Evolutionary conservation across 35 echinoderm and acorn worm species (phyloP).

Genomic region (Heliocidaris tuberculata): DNA sequence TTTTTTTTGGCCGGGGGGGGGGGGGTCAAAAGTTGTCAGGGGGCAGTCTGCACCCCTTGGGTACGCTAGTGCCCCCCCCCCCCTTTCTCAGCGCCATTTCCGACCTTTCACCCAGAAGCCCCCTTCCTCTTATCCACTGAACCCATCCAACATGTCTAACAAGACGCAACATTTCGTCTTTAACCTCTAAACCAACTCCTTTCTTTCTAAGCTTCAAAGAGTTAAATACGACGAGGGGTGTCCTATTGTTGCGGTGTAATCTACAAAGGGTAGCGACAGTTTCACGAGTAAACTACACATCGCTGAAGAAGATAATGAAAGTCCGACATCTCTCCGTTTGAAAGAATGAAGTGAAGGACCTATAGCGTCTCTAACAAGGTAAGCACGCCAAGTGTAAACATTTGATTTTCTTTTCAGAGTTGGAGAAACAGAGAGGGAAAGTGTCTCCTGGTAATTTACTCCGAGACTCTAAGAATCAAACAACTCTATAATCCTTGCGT

Average conservation of each 20-base stretch:
- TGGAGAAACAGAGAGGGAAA: neutral
- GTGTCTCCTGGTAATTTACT: neutral
- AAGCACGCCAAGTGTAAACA: neutral
- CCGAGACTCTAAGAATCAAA: neutral
- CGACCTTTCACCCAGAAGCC: slow-evolving; percentile 14
- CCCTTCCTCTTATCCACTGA: neutral
- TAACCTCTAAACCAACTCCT: neutral
- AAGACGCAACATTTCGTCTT: neutral
- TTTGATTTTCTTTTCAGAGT: neutral
- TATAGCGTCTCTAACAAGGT: neutral
- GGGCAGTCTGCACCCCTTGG: too few relatives aligned
- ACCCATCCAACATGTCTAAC: neutral
- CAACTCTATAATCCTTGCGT: neutral
- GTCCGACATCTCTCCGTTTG: neutral
- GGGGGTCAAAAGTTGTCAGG: too few relatives aligned
- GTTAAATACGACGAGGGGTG: neutral
- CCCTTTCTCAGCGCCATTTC: neutral
- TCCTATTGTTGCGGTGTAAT: neutral
- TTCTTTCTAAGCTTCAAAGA: slow-evolving; percentile 36
- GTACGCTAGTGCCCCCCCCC: too few relatives aligned
- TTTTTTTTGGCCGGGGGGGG: too few relatives aligned
- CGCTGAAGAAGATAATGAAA: neutral
- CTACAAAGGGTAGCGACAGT: slow-evolving; percentile 19
- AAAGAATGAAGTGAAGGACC: neutral
- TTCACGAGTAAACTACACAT: slow-evolving; percentile 17